Base-by-base conservation (phyloP, 2,888 invertebrate species). In the Caenorhabditis afra region DNA sequence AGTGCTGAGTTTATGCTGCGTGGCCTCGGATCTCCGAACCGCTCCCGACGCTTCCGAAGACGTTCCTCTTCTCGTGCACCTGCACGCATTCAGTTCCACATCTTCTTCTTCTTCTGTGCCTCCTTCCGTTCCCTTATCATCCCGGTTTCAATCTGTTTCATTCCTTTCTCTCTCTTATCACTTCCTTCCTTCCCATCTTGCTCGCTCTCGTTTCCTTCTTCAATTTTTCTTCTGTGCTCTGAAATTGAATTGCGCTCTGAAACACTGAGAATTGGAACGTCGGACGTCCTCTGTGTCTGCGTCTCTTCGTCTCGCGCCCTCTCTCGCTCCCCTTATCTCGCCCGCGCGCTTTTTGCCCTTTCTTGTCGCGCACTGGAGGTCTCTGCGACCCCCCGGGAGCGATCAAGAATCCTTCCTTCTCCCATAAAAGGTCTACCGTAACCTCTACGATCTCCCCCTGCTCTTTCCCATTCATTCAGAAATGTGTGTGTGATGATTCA, bases 271-370 rank as follows among this genome's bases (percentile, higher is more conserved):
- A 41, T 11, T 52, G 52, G 52, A 61, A 52, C 59, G 53, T 50
- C 45, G 39, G 41, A 45, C 23, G n/a, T n/a, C n/a, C n/a, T n/a
- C n/a, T n/a, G 16, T 49, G 39, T 62, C 70, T 70, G 61, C 41
- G 70, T 49, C 62, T 70, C 70, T 70, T 62, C 61, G 53, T 70
- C 70, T 70, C 55, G 18, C 35, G 52, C 47, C 37, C 62, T 55
- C 61, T 70, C 20, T 58, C 57, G 5, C 62, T 11, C 44, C 7
- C 37, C 62, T 70, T 62, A 62, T 61, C 70, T 70, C 53, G 16
- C 44, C 41, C 35, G 41, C 47, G 57, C 16, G 49, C 22, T 12
- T 22, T 39, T 41, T 68, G 67, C 67, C 67, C 67, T 68, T 68
- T 59, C 52, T 62, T 70, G 53, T 55, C 53, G 47, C 52, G 29